Conservation (phyloP, 2,888 invertebrate species). For the Plagodis pulveraria region DNA sequence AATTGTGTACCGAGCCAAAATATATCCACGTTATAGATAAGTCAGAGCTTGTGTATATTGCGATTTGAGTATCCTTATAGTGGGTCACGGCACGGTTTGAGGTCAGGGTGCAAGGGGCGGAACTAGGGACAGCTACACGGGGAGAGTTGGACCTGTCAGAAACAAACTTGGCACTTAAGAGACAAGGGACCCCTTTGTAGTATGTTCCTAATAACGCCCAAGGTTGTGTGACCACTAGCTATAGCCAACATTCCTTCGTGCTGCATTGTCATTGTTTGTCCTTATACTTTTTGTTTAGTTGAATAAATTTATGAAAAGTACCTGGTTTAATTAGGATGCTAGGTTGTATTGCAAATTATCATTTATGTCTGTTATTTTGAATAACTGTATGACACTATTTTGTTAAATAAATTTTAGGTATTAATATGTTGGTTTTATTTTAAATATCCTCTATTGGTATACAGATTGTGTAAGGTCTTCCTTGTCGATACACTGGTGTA, state of each 20-base stretch:
- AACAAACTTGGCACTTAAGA: neutral
- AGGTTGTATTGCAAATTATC: slow-evolving; percentile 83
- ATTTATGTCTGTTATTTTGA: slow-evolving; percentile 84
- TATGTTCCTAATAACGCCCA: slow-evolving; percentile 20
- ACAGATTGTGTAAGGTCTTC: too few species aligned
- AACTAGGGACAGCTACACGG: neutral
- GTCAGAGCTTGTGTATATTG: slow-evolving; percentile 38
- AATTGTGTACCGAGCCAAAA: slow-evolving; percentile 11
- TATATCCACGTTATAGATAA: slow-evolving; percentile 33
- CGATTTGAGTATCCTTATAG: slow-evolving; percentile 35
- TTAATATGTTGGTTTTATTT: slow-evolving; percentile 63
- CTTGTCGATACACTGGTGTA: too few species aligned
- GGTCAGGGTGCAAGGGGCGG: neutral
- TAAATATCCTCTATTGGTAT: neutral
- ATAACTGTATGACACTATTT: slow-evolving; percentile 85
- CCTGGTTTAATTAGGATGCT: slow-evolving; percentile 85
- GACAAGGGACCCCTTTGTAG: neutral
- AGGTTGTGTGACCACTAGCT: slow-evolving; percentile 47
- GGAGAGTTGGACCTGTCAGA: neutral
- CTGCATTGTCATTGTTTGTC: slow-evolving; percentile 77
- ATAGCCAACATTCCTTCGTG: slow-evolving; percentile 83
- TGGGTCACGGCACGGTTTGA: slow-evolving; percentile 46
- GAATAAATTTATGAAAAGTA: slow-evolving; percentile 82
- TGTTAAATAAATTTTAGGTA: slow-evolving; percentile 85
- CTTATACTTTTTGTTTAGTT: slow-evolving; percentile 68